These are phyloP conservation scores for Anguilla japonica DNA, from an alignment of 2,113 vertebrate species.

Conservation along the genomic window DNA sequence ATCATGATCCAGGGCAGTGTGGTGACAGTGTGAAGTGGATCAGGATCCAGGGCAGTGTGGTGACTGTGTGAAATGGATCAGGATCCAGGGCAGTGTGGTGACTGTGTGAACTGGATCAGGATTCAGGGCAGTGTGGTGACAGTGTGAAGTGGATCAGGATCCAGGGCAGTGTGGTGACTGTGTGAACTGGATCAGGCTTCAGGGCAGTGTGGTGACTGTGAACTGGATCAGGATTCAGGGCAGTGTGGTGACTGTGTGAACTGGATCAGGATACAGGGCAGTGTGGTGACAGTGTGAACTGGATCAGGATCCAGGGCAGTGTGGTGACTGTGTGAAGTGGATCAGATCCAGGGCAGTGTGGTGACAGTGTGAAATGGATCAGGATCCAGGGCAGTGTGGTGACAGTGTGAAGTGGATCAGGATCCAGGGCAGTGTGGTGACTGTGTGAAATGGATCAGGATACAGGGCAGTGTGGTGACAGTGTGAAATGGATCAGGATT, in stretches of 20 bases:
- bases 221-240: too few species aligned
- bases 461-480: too few species aligned
- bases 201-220: constrained; percentile 20
- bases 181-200: constrained; percentile 16
- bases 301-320: too few species aligned
- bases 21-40: constrained; percentile 23
- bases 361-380: too few species aligned
- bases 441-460: too few species aligned
- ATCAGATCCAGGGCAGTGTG: too few species aligned
- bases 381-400: too few species aligned
- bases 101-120: background rate
- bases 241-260: constrained; percentile 8
- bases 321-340: too few species aligned
- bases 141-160: constrained; percentile 13
- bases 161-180: constrained; percentile 8
- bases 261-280: background rate
- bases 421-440: too few species aligned
- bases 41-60: constrained; percentile 1
- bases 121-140: constrained; percentile 5
- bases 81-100: background rate
- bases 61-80: constrained; percentile 29
- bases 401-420: too few species aligned
- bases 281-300: background rate
- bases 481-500: too few species aligned
- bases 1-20: background rate